Percentiles rank a stretch among this genome's conserved stretches.
These are phyloP conservation scores for Drosophila micromelanica DNA, from an alignment of 1,140 invertebrate genomes.

Conservation along the genomic window DNA sequence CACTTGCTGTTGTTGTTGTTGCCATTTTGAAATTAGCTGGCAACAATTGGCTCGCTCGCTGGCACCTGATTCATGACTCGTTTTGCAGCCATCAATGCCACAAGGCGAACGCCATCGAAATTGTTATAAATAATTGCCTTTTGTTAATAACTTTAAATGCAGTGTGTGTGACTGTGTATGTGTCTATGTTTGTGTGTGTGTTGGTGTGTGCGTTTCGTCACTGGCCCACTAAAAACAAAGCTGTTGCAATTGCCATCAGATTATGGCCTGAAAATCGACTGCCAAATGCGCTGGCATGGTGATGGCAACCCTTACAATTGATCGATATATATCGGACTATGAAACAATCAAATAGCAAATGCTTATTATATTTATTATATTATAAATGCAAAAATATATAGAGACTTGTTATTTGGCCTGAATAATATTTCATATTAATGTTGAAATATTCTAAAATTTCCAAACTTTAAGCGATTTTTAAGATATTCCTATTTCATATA, in stretches of 20 bases:
- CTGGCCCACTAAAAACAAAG: conserved; percentile 44
- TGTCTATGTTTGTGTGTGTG: conserved; percentile 1
- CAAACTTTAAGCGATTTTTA: too few relatives aligned
- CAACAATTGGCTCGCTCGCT: conserved; percentile 34
- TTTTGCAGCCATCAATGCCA: conserved; percentile 62
- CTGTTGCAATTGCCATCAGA: conserved; percentile 56
- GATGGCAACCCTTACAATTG: neutral
- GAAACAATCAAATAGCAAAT: too few relatives aligned
- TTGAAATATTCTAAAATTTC: too few relatives aligned
- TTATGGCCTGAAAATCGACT: conserved; percentile 20
- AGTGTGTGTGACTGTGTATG: conserved; percentile 20
- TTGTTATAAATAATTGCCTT: conserved; percentile 75
- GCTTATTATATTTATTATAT: too few relatives aligned
- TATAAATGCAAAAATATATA: too few relatives aligned
- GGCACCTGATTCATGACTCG: conserved; percentile 63
- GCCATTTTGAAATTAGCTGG: conserved; percentile 45
- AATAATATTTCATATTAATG: too few relatives aligned
- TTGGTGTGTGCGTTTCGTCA: conserved; percentile 56
- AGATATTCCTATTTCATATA: too few relatives aligned
- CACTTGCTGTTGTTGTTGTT: conserved; percentile 29
- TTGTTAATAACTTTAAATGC: conserved; percentile 72
- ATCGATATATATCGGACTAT: neutral
- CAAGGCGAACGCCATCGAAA: conserved; percentile 65
- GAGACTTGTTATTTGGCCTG: too few relatives aligned
- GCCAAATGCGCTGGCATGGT: conserved; percentile 21